Evolutionary conservation across 1,140 invertebrate genomes (phyloP).

Genomic region (Caenorhabditis inopinata): DNA sequence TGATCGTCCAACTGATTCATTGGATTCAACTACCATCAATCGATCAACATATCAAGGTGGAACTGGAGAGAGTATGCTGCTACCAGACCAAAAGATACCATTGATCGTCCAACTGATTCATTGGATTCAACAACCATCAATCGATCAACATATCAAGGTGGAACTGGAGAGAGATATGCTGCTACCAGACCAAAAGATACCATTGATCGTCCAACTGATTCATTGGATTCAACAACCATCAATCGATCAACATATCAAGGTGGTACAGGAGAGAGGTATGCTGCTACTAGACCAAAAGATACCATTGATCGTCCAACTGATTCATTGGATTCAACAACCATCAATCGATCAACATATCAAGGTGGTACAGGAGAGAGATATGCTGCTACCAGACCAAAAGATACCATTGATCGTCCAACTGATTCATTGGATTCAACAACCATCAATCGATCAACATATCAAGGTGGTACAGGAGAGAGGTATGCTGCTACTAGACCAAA

Average conservation of each 20-base stretch:
- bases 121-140: not conserved
- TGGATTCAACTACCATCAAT: not conserved
- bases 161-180: not conserved
- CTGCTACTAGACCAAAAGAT: not conserved
- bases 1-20: not conserved
- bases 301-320: not conserved
- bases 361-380: not conserved
- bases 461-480: not conserved
- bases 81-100: not conserved
- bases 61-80: not conserved
- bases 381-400: not conserved
- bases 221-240: not conserved
- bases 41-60: not conserved
- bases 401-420: not conserved
- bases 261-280: not conserved
- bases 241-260: conserved; percentile 1
- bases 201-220: conserved; percentile 8
- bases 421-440: not conserved
- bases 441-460: not conserved
- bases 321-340: not conserved
- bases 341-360: not conserved
- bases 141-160: not conserved
- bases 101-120: not conserved
- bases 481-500: not conserved
- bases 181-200: not conserved